Conservation (phyloP, 2,797 vertebrate genomes). For the Clarias laeviceps region DNA sequence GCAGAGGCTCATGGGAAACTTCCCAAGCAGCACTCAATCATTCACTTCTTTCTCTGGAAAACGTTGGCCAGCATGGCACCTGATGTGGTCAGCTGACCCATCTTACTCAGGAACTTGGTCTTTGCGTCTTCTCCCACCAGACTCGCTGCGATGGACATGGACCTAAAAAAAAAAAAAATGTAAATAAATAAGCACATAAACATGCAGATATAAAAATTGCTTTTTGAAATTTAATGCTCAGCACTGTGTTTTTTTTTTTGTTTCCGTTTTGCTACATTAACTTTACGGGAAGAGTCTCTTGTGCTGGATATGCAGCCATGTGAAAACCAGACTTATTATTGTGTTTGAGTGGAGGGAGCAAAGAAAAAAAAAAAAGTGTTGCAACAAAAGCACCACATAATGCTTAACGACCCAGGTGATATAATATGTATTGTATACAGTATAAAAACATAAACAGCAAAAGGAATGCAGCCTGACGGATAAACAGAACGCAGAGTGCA, state of each 20-base stretch:
- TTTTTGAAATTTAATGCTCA: background rate
- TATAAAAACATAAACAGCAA: background rate
- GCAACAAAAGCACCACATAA: background rate
- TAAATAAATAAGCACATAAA: background rate
- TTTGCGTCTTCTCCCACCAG: constrained; percentile 98
- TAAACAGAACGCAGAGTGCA: background rate
- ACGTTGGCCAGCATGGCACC: constrained; percentile 98
- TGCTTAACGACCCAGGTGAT: background rate
- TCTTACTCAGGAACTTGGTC: constrained; percentile 99
- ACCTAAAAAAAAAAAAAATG: constrained; percentile 70
- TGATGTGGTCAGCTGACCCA: constrained; percentile 98
- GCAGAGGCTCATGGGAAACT: constrained; percentile 73
- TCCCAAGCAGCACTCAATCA: constrained; percentile 53
- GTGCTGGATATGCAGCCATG: constrained; percentile 12
- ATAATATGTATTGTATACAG: background rate
- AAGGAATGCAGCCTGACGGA: background rate
- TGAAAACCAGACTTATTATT: constrained; percentile 10
- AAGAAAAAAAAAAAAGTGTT: background rate
- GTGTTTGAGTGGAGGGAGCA: constrained; percentile 4
- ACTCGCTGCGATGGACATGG: constrained; percentile 95
- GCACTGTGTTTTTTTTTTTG: background rate
- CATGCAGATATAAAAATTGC: too few species aligned
- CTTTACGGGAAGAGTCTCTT: background rate
- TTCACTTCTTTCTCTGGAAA: constrained; percentile 96
- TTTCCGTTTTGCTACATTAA: background rate